A percentile compares a stretch with the other conserved stretches of the same genome.
Evolutionary conservation across 2,888 invertebrate species (phyloP).

Genomic region (Nephrotoma appendiculata): DNA sequence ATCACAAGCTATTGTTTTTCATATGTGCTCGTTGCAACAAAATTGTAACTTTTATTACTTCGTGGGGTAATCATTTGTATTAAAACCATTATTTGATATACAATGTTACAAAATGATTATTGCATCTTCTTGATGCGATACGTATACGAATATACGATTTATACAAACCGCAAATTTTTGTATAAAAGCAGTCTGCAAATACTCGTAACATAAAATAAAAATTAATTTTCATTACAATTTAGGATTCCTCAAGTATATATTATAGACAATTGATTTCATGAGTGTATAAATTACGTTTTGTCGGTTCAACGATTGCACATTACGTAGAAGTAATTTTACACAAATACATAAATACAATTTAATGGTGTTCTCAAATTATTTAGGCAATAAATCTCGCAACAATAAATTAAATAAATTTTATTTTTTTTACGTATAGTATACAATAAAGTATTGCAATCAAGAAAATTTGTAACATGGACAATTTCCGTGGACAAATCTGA

Average conservation of each 20-base stretch:
- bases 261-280: neutral
- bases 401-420: too few relatives aligned
- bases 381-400: too few relatives aligned
- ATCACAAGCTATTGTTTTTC: too few relatives aligned
- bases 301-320: neutral
- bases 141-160: neutral
- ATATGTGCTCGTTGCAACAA: neutral
- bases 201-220: neutral
- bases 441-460: too few relatives aligned
- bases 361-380: too few relatives aligned
- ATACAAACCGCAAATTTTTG: neutral
- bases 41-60: neutral
- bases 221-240: neutral
- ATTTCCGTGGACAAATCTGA: too few relatives aligned
- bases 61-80: neutral
- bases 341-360: too few relatives aligned
- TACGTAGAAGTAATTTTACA: too few relatives aligned
- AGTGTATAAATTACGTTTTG: neutral
- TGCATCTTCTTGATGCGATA: neutral
- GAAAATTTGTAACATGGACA: too few relatives aligned
- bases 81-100: neutral
- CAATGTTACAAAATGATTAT: neutral
- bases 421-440: too few relatives aligned
- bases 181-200: neutral
- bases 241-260: neutral